These are phyloP conservation scores for Sarcophilus harrisii DNA, from an alignment of 2,797 vertebrate genomes.

Conservation along the genomic window DNA sequence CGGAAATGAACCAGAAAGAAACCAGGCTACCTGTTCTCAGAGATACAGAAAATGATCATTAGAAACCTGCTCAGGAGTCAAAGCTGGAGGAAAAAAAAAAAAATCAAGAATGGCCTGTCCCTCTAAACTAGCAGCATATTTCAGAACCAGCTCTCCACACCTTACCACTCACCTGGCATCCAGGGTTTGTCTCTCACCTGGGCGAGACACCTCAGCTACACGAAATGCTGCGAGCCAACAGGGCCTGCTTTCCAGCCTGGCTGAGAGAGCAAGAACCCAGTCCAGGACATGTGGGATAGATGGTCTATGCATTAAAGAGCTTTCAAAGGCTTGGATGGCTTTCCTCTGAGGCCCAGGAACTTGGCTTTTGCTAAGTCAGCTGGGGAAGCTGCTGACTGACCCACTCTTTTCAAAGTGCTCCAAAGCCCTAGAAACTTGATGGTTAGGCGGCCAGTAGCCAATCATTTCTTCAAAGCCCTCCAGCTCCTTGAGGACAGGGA, in stretches of 20 bases:
- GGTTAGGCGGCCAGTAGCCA: background rate
- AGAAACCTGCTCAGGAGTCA: background rate
- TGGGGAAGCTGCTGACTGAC: conserved; percentile 1
- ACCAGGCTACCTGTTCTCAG: background rate
- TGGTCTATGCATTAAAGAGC: background rate
- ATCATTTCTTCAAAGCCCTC: background rate
- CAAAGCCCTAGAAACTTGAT: background rate
- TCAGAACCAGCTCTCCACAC: background rate
- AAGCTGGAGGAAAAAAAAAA: background rate
- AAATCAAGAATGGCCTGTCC: background rate
- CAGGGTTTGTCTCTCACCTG: background rate
- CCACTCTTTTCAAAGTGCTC: background rate
- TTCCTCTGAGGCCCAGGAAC: background rate
- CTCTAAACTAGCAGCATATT: background rate
- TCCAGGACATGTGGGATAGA: background rate
- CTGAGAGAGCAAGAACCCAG: background rate
- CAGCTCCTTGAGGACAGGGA: background rate
- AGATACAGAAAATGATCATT: background rate
- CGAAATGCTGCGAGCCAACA: background rate
- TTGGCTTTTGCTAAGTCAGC: conserved; percentile 1
- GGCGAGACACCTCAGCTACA: background rate
- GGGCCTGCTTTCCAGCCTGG: background rate
- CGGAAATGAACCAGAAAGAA: background rate
- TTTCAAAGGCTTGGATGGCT: background rate
- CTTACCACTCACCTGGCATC: background rate